Evolutionary conservation across 2,113 vertebrate species (phyloP), one percentile per base, ranked within the genome.

Genomic region (Indicator indicator): DNA sequence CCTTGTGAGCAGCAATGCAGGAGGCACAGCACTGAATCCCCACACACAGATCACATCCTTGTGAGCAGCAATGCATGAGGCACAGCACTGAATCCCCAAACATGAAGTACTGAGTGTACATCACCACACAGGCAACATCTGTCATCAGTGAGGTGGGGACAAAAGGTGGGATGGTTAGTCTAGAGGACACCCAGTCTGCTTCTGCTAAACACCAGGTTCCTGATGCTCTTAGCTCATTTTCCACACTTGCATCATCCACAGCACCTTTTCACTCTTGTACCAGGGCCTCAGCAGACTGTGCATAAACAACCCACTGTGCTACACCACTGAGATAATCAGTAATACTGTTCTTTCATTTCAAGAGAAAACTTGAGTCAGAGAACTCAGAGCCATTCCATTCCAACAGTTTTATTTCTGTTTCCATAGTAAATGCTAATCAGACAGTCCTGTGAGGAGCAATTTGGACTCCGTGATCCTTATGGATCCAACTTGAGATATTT

Each of bases 71-170:
- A 3, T 11, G 9, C 0, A 0, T 23, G 18, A 24, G 60, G 32
- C 24, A 28, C 5, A 12, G 5, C 83, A 27, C 27, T 38, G 71
- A 64, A 78, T 36, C 36, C 17, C 38, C 2, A 48, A 77, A 86
- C 28, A 4, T 5, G 1, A 64, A 77, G 65, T 28, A 26, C 1
- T 0, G 32, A 33, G 36, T 36, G 36, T 36, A 36, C 36, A 36
- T 36, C 36, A 36, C 36, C 36, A 36, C 36, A 36, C 36, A 36
- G 62, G 67, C 24, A 71, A 11, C 13, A 5, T 48, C 40, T 36
- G 54, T 27, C 0, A 0, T 50, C 50, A 65, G 1, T 10, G 32
- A 28, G 44, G n/a, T 19, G 40, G 33, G 38, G 50, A 60, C 2
- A 21, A 38, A 42, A 60, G 27, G n/a, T 12, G 1, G 13, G 16